These are phyloP conservation scores for Balanococcus diminutus DNA, from an alignment of 2,888 invertebrate species.

Conservation along the genomic window DNA sequence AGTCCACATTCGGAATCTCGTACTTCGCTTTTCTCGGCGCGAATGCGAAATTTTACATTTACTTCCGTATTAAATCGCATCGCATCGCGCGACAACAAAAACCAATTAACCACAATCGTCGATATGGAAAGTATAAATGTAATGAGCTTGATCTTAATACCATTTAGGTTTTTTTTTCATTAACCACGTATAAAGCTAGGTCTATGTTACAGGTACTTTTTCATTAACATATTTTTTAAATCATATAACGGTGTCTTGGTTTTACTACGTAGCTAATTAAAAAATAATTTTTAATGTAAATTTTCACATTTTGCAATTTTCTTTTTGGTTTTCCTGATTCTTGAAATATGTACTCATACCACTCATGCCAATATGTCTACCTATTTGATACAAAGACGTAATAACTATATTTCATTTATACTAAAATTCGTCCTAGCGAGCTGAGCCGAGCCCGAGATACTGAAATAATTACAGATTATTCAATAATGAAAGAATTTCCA, in stretches of 20 bases:
- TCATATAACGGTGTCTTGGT: not conserved
- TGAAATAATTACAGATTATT: slow-evolving; percentile 17
- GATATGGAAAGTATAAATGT: not conserved
- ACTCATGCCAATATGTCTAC: not conserved
- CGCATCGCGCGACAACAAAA: slow-evolving; percentile 21
- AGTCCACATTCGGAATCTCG: slow-evolving; percentile 30
- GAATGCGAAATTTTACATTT: not conserved
- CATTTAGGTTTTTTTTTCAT: not conserved
- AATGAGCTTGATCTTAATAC: not conserved
- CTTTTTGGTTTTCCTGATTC: not conserved
- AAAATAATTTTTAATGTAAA: not conserved
- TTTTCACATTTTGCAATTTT: not conserved
- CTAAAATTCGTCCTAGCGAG: not conserved
- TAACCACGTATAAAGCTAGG: no score
- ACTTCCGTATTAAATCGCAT: slow-evolving; percentile 33
- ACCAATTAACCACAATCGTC: slow-evolving; percentile 31
- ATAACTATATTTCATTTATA: not conserved
- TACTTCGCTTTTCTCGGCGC: not conserved
- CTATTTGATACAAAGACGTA: not conserved
- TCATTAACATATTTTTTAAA: slow-evolving; percentile 4
- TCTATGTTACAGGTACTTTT: no score
- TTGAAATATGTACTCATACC: not conserved
- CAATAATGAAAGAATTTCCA: slow-evolving; percentile 1
- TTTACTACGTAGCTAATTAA: not conserved
- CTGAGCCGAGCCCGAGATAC: no score